These are phyloP conservation scores for Climacteris rufus DNA, from an alignment of 2,113 vertebrate genomes.

Conservation along the genomic window DNA sequence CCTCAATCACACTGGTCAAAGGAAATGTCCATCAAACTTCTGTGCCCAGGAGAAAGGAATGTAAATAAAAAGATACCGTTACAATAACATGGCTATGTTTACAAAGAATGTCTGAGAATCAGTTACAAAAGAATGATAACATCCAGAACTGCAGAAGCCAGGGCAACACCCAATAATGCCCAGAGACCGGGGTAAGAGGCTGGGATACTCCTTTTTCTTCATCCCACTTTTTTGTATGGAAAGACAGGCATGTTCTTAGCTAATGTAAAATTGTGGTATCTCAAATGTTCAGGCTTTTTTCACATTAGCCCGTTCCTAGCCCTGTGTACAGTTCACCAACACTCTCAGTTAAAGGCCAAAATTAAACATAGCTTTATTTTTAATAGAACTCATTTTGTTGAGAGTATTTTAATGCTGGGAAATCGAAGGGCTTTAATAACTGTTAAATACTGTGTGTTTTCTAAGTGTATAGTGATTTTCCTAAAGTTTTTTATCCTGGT, in stretches of 20 bases:
- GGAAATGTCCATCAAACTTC: no score
- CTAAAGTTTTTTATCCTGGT: background rate
- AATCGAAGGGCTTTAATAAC: background rate
- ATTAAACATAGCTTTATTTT: background rate
- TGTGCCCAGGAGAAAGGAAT: no score
- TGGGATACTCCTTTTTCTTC: background rate
- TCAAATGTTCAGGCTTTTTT: background rate
- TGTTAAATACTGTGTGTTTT: background rate
- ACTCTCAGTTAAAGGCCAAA: background rate
- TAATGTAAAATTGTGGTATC: background rate
- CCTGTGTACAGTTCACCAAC: rapidly evolving
- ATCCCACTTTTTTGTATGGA: background rate
- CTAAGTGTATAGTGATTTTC: background rate
- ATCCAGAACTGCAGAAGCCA: no score
- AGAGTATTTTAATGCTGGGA: background rate
- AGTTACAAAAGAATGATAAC: no score
- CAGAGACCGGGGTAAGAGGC: background rate
- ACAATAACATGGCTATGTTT: no score
- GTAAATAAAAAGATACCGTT: no score
- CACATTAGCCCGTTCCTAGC: background rate
- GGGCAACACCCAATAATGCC: rapidly evolving
- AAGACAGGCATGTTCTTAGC: rapidly evolving
- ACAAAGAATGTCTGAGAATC: no score
- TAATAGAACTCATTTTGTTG: background rate
- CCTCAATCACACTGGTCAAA: no score